Percentiles rank a stretch among this genome's conserved stretches.
phyloP scores from a whole-genome alignment of 2,888 invertebrate genomes.

The Sepioteuthis lessoniana region DNA sequence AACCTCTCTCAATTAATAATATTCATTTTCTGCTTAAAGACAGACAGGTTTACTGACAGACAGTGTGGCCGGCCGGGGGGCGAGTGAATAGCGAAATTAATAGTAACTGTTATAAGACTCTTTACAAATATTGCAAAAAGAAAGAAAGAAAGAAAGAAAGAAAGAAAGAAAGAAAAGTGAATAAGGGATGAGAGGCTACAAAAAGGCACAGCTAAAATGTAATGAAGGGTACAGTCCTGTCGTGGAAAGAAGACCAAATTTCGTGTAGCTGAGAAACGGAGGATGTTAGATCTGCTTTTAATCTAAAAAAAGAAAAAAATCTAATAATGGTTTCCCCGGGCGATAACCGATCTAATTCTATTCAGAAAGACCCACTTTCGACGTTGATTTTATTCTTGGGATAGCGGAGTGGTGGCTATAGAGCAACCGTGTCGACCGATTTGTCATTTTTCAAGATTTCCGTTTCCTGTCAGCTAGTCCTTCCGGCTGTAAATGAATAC shows the following conservation, averaged over 20 bases:
- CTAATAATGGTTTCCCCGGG: neutral
- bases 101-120: neutral
- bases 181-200: neutral
- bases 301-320: neutral
- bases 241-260: neutral
- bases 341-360: neutral
- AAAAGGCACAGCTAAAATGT: too few relatives aligned
- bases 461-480: neutral
- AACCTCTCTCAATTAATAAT: neutral
- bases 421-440: neutral
- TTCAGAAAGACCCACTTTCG: neutral
- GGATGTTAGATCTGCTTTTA: neutral
- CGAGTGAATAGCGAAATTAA: neutral
- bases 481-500: neutral
- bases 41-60: neutral
- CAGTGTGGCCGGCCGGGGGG: neutral
- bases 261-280: neutral
- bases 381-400: too few relatives aligned
- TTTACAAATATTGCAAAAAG: neutral
- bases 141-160: too few relatives aligned
- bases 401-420: neutral
- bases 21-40: conserved; percentile 9
- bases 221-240: neutral
- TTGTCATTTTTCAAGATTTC: neutral
- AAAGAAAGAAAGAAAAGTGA: too few relatives aligned